Evolutionary conservation across 1,140 invertebrate species (phyloP), one percentile per base, ranked within the genome.

Genomic region (Copidosoma floridanum): DNA sequence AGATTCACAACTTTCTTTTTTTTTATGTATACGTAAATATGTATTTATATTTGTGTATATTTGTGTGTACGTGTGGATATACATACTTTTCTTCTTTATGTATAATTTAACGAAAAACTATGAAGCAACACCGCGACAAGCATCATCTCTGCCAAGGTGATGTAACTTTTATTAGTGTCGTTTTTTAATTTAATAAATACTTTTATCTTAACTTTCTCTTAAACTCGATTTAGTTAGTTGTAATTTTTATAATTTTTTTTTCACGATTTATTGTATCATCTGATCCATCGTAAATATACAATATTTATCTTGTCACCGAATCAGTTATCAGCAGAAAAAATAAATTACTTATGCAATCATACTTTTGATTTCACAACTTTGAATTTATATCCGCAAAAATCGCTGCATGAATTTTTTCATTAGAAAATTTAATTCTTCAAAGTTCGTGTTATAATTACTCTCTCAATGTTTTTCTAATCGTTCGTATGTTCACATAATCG

Each of bases 1-100:
- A 12, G 62, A 59, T 66, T 68, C 63, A 63, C 64, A 68, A 50
- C 65, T 65, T 66, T 63, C 53, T 66, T 63, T 65, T 50, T 64
- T 59, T 65, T 57, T 50, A 57, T 61, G 57, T 64, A 43, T 59
- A 27, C 59, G 29, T 64, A 59, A 65, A 46, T 61, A 63, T 66
- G 46, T 59, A 52, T 56, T 43, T 55, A 58, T 55, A 50, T 46
- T 53, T 67, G 41, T 60, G 57, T 52, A 16, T 52, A 21, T 52
- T n/a, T 48, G n/a, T 29, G 5, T 41, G 16, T 41, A 16, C 10
- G 14, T 35, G 14, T 44, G 8, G 8, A 44, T 44, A 35, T 35
- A 35, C 14, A 8, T 35, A 35, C 14, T 1, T 27, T 18, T 44
- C 18, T 29, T 50, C 14, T 32, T 35, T 48, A 16, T 32, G 21